These are phyloP conservation scores for Karalla daura DNA, from an alignment of 2,797 vertebrate genomes.

Conservation along the genomic window DNA sequence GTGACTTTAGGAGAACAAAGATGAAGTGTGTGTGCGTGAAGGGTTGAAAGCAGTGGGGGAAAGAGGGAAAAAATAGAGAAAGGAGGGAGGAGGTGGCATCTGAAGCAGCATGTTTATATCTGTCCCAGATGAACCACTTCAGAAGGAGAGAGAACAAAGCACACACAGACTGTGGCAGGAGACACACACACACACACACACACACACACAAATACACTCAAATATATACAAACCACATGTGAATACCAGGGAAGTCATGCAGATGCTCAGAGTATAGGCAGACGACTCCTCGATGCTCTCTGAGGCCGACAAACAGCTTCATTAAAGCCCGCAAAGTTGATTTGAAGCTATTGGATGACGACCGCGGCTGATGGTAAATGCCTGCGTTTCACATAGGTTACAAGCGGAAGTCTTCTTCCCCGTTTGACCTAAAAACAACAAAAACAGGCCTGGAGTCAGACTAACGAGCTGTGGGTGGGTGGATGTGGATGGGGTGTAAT, in stretches of 20 bases:
- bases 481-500: too few relatives aligned
- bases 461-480: too few relatives aligned
- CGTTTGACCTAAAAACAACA: too few relatives aligned
- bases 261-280: neutral
- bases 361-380: constrained; percentile 6
- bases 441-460: too few relatives aligned
- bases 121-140: constrained; percentile 29
- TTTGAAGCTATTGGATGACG: too few relatives aligned
- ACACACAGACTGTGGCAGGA: neutral
- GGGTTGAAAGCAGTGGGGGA: neutral
- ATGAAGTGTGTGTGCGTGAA: neutral
- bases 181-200: neutral
- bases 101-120: neutral
- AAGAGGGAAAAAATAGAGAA: neutral
- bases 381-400: neutral
- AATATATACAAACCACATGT: neutral
- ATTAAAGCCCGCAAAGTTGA: constrained; percentile 26
- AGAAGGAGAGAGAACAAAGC: constrained; percentile 26
- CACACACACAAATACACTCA: neutral
- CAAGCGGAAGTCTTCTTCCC: too few relatives aligned
- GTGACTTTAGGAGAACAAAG: too few relatives aligned
- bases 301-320: neutral
- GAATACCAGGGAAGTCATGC: neutral
- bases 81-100: neutral
- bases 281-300: neutral